Percentiles rank a stretch among this genome's conserved stretches.
Evolutionary conservation across 2,888 invertebrate species (phyloP).

Genomic region (Dastarcus helophoroides): DNA sequence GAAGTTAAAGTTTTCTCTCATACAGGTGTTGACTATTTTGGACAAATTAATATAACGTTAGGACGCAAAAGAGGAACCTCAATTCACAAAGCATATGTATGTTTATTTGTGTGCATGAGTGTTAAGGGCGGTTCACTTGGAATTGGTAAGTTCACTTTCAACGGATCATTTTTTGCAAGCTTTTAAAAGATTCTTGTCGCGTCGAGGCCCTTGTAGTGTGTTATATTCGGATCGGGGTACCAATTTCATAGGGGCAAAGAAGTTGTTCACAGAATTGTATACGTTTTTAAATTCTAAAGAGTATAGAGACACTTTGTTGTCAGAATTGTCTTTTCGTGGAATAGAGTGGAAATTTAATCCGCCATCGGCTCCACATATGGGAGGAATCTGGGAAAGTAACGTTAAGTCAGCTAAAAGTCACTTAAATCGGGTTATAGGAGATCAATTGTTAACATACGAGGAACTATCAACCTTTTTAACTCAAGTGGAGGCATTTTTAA

Average conservation of each 20-base stretch:
- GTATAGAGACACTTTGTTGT: constrained; percentile 5
- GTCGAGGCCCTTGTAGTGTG: constrained; percentile 2
- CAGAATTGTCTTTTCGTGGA: constrained; percentile 6
- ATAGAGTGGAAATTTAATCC: constrained; percentile 17
- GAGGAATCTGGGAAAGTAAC: constrained; percentile 22
- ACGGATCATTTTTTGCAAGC: constrained; percentile 4
- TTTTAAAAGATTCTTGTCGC: constrained; percentile 4
- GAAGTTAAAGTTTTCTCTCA: constrained; percentile 13
- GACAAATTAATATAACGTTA: constrained; percentile 2
- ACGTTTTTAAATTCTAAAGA: too few species aligned
- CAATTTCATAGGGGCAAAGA: constrained; percentile 3
- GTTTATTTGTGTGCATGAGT: constrained; percentile 5
- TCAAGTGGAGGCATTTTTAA: constrained; percentile 17
- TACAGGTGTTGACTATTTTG: constrained; percentile 13
- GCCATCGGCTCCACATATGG: constrained; percentile 18
- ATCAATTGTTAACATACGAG: constrained; percentile 14
- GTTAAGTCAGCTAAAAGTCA: constrained; percentile 20
- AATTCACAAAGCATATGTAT: constrained; percentile 6
- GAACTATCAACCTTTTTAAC: constrained; percentile 16
- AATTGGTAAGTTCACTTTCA: constrained; percentile 1
- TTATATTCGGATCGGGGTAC: constrained; percentile 3
- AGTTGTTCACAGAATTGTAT: constrained; percentile 6
- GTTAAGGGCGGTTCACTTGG: constrained; percentile 1
- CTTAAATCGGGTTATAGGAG: constrained; percentile 15
- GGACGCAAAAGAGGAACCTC: constrained; percentile 2